Percentiles rank a stretch among this genome's conserved stretches.
These are phyloP conservation scores for Oncorhynchus mykiss DNA, from an alignment of 2,113 vertebrate species.

Conservation along the genomic window DNA sequence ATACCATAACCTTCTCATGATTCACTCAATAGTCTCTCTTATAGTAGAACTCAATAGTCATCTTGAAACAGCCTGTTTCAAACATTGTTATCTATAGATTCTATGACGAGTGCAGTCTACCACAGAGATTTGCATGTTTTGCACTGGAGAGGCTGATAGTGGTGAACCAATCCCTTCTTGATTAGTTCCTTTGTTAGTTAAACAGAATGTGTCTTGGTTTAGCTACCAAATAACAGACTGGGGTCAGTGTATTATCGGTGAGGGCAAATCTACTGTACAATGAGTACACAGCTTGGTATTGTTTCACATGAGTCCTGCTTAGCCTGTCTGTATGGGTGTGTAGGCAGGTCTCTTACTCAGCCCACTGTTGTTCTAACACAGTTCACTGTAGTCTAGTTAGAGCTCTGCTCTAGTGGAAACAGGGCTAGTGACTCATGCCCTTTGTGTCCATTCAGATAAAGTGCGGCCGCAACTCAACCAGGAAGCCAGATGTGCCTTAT, in stretches of 20 bases:
- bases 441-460: slow-evolving; percentile 30
- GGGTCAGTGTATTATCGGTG: slow-evolving; percentile 37
- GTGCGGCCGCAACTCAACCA: slow-evolving; percentile 5
- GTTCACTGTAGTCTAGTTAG: slow-evolving; percentile 23
- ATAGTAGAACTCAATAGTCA: no score
- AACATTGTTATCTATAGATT: no score
- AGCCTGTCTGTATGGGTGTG: slow-evolving; percentile 12
- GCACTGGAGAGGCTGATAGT: slow-evolving; percentile 49
- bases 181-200: slow-evolving; percentile 49
- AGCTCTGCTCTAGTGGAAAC: slow-evolving; percentile 1
- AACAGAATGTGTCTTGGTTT: slow-evolving; percentile 40
- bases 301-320: slow-evolving; percentile 33
- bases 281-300: slow-evolving; percentile 10
- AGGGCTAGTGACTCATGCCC: slow-evolving; percentile 31
- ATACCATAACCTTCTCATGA: no score
- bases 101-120: no score
- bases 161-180: slow-evolving; percentile 54
- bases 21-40: no score
- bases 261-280: slow-evolving; percentile 30
- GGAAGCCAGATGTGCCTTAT: slow-evolving; percentile 26
- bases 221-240: no score
- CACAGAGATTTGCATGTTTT: slow-evolving; percentile 35
- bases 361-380: slow-evolving; percentile 34
- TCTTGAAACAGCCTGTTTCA: no score
- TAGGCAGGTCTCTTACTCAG: slow-evolving; percentile 27